A percentile compares a stretch with the other conserved stretches of the same genome.
Conservation (phyloP, 2,113 vertebrate species). For the Atlantisia rogersi region DNA sequence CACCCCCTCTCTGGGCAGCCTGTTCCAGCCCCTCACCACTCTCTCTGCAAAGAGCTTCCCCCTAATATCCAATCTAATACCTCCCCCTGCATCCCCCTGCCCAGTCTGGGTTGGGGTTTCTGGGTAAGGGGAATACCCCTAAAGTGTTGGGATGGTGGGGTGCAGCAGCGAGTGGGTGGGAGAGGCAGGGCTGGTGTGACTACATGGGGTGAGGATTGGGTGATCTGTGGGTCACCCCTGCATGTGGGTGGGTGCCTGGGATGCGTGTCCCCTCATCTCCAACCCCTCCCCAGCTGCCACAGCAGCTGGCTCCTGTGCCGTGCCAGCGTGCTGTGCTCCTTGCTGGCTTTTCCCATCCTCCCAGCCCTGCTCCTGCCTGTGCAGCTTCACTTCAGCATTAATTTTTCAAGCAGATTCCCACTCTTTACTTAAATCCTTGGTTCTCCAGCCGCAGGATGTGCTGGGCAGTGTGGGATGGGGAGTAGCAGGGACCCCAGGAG, state of each 20-base stretch:
- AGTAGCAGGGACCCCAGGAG: not conserved
- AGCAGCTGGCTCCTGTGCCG: not conserved
- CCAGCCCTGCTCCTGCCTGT: not conserved
- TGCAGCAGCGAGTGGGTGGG: not conserved
- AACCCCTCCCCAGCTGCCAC: not conserved
- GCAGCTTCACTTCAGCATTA: not conserved
- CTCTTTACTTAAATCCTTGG: not conserved
- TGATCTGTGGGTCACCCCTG: not conserved
- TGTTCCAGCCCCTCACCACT: too few relatives aligned
- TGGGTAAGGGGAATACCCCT: not conserved
- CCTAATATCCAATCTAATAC: too few relatives aligned
- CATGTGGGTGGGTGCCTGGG: not conserved
- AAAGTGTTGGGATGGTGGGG: not conserved
- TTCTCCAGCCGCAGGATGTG: rapidly evolving
- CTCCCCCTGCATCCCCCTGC: not conserved
- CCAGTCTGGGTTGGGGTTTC: not conserved
- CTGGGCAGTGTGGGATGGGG: rapidly evolving
- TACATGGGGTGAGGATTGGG: not conserved
- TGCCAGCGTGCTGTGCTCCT: not conserved
- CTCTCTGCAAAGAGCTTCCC: too few relatives aligned
- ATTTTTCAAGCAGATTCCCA: not conserved
- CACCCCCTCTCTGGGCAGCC: too few relatives aligned
- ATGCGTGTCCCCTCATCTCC: not conserved
- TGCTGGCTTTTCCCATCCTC: not conserved
- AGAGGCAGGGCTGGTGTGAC: not conserved